phyloP scores from a whole-genome alignment of 92 coral and sea anemone species.

The Epizoanthus fatuus region DNA sequence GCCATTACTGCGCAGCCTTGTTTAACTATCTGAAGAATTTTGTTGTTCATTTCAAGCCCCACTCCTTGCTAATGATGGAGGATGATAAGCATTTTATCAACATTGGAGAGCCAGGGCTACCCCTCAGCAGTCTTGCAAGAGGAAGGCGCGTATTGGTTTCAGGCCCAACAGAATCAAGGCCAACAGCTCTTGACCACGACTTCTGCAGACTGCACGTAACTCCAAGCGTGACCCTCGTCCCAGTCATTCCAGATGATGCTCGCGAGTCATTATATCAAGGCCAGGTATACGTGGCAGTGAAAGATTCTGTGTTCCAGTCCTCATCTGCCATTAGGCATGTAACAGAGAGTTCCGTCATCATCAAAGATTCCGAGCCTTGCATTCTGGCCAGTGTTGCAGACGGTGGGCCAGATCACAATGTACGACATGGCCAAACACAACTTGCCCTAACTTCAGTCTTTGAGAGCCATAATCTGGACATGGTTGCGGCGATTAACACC shows the following conservation, averaged over 20 bases:
- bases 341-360: slow-evolving; percentile 39
- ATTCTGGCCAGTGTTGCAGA: slow-evolving; percentile 51
- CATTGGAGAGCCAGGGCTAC: slow-evolving; percentile 47
- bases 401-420: slow-evolving; percentile 53
- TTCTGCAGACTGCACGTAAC: slow-evolving; percentile 48
- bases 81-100: slow-evolving; percentile 32
- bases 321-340: slow-evolving; percentile 53
- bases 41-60: slow-evolving; percentile 32
- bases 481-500: slow-evolving; percentile 56
- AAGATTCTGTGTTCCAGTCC: slow-evolving; percentile 40
- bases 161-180: slow-evolving; percentile 31
- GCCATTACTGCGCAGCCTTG: slow-evolving; percentile 51
- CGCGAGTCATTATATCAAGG: slow-evolving; percentile 51
- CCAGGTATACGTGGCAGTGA: slow-evolving; percentile 46
- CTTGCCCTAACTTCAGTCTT: slow-evolving; percentile 30
- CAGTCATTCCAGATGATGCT: slow-evolving; percentile 48
- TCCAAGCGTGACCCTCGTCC: slow-evolving; percentile 55
- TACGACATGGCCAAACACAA: slow-evolving; percentile 50
- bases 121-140: slow-evolving; percentile 39
- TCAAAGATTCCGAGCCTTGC: slow-evolving; percentile 19
- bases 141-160: slow-evolving; percentile 51
- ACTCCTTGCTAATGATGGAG: slow-evolving; percentile 34
- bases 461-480: slow-evolving; percentile 60
- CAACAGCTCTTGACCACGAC: slow-evolving; percentile 56
- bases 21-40: slow-evolving; percentile 21